These are phyloP conservation scores for Tuta absoluta DNA, from an alignment of 2,888 invertebrate genomes.

Conservation along the genomic window DNA sequence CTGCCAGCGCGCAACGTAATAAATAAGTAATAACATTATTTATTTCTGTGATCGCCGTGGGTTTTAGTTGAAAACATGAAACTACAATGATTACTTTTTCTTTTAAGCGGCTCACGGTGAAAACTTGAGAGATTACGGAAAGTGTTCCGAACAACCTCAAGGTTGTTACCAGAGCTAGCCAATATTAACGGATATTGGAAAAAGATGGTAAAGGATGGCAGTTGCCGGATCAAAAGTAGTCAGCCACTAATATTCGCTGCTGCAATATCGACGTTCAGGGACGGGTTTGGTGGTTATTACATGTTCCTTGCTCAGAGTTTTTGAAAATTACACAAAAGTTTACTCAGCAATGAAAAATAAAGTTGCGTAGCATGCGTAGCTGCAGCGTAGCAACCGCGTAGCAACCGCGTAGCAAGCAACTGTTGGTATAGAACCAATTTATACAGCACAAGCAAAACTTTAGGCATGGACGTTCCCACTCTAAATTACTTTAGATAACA, in stretches of 20 bases:
- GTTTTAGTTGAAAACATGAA: neutral
- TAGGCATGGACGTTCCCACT: too few species aligned
- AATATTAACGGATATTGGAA: constrained; percentile 74
- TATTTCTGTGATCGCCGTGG: too few species aligned
- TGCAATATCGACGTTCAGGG: constrained; percentile 56
- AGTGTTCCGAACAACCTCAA: constrained; percentile 55
- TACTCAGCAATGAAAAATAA: neutral
- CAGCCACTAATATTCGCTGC: constrained; percentile 65
- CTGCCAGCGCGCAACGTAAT: too few species aligned
- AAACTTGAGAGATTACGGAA: constrained; percentile 41
- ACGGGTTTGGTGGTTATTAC: neutral
- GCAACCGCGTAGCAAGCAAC: too few species aligned
- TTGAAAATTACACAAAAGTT: neutral
- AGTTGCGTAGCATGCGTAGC: neutral
- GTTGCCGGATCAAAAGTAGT: constrained; percentile 64
- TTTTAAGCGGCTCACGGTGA: neutral
- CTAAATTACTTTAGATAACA: too few species aligned
- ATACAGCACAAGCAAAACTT: too few species aligned
- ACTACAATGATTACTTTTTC: neutral
- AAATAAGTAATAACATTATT: too few species aligned
- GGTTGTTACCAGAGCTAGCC: constrained; percentile 52
- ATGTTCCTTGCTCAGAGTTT: neutral
- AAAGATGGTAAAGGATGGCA: constrained; percentile 67
- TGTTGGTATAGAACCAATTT: too few species aligned
- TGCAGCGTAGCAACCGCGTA: neutral